phyloP scores from a whole-genome alignment of 2,888 invertebrate genomes.

The Epirrhoe tristata region DNA sequence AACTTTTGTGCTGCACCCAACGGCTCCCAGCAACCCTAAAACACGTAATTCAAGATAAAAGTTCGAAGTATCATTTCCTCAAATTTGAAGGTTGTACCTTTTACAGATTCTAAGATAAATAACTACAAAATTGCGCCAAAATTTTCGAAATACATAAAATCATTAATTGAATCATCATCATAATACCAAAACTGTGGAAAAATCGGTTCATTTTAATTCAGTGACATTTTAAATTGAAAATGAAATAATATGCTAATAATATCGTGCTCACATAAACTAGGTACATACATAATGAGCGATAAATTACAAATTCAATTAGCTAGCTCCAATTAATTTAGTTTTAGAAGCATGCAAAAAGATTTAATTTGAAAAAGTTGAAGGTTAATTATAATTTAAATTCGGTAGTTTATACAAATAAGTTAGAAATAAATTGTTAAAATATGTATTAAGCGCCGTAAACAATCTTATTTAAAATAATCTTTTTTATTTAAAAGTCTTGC shows the following conservation, averaged over 20 bases:
- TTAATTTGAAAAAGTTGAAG: slow-evolving; percentile 50
- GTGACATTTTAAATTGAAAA: slow-evolving; percentile 27
- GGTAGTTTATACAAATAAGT: not conserved
- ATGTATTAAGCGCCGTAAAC: not conserved
- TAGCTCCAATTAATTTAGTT: slow-evolving; percentile 65
- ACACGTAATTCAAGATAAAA: no score
- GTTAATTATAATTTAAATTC: not conserved
- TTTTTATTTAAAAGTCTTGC: no score
- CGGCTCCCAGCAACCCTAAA: no score
- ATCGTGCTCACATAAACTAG: slow-evolving; percentile 25
- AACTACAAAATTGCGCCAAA: no score
- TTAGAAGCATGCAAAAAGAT: slow-evolving; percentile 48
- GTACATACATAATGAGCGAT: slow-evolving; percentile 63
- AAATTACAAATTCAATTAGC: slow-evolving; percentile 79
- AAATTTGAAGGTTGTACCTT: no score
- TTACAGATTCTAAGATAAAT: no score
- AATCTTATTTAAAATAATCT: no score
- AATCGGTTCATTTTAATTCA: slow-evolving; percentile 21
- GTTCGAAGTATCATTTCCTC: no score
- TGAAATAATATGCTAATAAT: slow-evolving; percentile 33
- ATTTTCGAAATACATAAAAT: no score
- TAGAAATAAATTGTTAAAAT: not conserved
- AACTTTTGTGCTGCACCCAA: no score
- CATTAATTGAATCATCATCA: not conserved
- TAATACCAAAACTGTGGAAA: not conserved